Evolutionary conservation across 2,113 vertebrate species (phyloP), one percentile per base, ranked within the genome.

Genomic region (Uria aalge): DNA sequence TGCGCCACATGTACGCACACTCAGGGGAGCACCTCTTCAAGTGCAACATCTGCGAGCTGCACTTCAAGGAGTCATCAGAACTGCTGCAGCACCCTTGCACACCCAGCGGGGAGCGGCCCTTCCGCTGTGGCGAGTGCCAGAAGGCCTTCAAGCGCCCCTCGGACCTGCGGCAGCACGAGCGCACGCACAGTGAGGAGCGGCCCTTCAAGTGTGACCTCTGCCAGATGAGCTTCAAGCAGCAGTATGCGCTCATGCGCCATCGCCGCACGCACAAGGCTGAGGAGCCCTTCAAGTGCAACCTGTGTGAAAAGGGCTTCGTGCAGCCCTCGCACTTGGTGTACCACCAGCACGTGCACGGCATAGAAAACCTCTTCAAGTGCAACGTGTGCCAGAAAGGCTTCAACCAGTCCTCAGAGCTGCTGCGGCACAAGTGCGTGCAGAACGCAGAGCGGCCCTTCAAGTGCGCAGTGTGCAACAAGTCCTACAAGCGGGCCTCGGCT

Each of bases 221-320:
- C 95, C 99, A 99, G 97, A 99, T 99, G 99, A 99, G 99, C 97
- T 99, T 99, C 98, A 99, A 99, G 97, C 99, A 99, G 98, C 99
- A 99, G 97, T 99, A 99, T 0, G 99, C 99, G 0, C 98, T 99
- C 11, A 98, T 99, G 97, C 98, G 99, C 41, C 99, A 99, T 81
- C 98, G 99, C 45, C 99, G 99, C 96, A 99, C 99, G 0, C 99
- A 99, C 98, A 99, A 99, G 86, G 97, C 98, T 0, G 99, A 85
- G 96, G 98, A 82, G 96, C 99, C 95, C 77, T 99, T 99, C 97
- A 99, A 99, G 96, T 99, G 99, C 94, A 99, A 99, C 87, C 98
- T 99, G 36, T 99, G 99, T 1, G 99, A 99, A 98, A 99, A 99
- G 97, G 99, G 99, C 97, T 99, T 99, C 11, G 98, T 99, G 95